Evolutionary conservation across 2,113 vertebrate species (phyloP).

Genomic region (Leiothrix lutea): DNA sequence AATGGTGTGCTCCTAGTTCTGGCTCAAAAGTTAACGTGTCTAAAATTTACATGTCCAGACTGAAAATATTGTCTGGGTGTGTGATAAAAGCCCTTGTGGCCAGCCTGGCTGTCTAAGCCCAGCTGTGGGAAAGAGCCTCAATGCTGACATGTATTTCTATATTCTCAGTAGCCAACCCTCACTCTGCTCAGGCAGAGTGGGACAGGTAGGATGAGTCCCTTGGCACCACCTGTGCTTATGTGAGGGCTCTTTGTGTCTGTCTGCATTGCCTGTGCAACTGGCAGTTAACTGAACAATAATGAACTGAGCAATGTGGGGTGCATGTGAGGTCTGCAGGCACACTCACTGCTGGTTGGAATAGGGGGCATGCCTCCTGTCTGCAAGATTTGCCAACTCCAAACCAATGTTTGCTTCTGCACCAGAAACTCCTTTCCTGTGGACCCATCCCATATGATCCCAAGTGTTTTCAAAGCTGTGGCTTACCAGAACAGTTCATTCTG

Average conservation of each 20-base stretch:
- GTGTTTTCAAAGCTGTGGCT: neutral
- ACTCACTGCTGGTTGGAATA: neutral
- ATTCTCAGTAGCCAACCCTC: neutral
- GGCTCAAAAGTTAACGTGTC: neutral
- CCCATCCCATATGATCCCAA: neutral
- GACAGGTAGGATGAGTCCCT: neutral
- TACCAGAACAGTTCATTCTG: neutral
- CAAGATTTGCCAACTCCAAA: neutral
- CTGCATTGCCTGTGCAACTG: neutral
- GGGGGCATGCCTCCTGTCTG: too few species aligned
- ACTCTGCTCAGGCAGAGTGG: neutral
- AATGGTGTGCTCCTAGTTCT: neutral
- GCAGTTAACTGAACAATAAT: neutral
- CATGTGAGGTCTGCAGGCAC: neutral
- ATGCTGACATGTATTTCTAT: neutral
- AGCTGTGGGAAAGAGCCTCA: neutral
- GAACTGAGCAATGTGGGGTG: neutral
- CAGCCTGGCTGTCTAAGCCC: neutral
- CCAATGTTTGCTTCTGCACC: neutral
- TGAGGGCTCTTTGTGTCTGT: neutral
- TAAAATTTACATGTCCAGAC: neutral
- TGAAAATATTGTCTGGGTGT: neutral
- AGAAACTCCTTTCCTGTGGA: neutral
- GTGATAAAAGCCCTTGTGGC: neutral
- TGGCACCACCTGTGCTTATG: neutral